Percentiles rank a stretch among this genome's conserved stretches.
These are phyloP conservation scores for Synanthedon vespiformis DNA, from an alignment of 2,888 invertebrate genomes.

Conservation along the genomic window DNA sequence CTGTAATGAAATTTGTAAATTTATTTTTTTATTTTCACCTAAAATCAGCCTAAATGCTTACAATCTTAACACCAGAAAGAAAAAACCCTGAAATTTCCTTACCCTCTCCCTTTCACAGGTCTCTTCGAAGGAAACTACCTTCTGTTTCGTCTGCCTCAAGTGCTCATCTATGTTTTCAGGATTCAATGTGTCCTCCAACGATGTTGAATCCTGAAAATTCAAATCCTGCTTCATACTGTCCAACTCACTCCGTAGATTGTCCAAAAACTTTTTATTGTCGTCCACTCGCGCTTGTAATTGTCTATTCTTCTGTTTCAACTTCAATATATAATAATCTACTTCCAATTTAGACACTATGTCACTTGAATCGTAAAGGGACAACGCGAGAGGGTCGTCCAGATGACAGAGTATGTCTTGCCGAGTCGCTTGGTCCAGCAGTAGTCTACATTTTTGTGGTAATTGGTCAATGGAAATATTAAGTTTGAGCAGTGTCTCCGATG, in stretches of 20 bases:
- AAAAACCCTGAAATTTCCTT: constrained; percentile 2
- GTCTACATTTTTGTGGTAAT: constrained; percentile 39
- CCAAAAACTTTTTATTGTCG: constrained; percentile 40
- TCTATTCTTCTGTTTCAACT: constrained; percentile 41
- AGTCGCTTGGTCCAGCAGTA: constrained; percentile 16
- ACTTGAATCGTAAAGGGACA: constrained; percentile 33
- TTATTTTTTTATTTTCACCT: no score
- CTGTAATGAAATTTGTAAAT: no score
- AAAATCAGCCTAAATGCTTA: no score
- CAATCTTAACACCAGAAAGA: no score
- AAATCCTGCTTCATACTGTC: constrained; percentile 32
- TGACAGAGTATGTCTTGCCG: constrained; percentile 21
- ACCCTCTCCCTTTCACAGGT: constrained; percentile 49
- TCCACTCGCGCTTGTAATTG: constrained; percentile 44
- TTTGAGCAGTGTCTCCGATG: constrained; percentile 34
- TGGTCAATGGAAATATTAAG: constrained; percentile 39
- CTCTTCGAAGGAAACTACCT: constrained; percentile 49
- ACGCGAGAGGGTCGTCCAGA: constrained; percentile 36
- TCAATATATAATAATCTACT: constrained; percentile 46
- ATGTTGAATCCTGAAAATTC: not conserved
- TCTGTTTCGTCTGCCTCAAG: constrained; percentile 46
- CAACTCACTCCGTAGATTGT: constrained; percentile 36
- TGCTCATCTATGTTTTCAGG: constrained; percentile 45
- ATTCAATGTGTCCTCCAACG: constrained; percentile 26
- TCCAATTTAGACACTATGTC: constrained; percentile 29